A percentile compares a stretch with the other conserved stretches of the same genome.
Conservation (phyloP, 2,888 invertebrate species). For the Eupithecia pulchellata region DNA sequence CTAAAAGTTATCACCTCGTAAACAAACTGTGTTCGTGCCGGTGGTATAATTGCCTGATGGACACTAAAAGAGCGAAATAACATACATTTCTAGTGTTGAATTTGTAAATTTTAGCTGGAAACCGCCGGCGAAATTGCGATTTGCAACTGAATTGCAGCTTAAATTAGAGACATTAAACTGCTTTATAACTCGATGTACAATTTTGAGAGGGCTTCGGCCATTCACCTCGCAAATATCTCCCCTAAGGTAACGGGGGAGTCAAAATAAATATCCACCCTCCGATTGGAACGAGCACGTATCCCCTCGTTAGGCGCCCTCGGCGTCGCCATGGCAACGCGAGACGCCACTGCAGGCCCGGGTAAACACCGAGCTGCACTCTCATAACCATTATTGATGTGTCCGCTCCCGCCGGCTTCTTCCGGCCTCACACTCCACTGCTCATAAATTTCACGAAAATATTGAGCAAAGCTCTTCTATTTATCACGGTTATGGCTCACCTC, state of each 20-base stretch:
- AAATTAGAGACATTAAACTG: conserved; percentile 55
- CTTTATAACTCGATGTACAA: conserved; percentile 47
- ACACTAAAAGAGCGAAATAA: conserved; percentile 38
- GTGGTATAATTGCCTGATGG: conserved; percentile 32
- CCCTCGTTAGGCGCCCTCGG: conserved; percentile 65
- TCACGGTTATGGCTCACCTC: conserved; percentile 66
- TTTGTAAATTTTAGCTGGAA: conserved; percentile 49
- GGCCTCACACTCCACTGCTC: conserved; percentile 58
- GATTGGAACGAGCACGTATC: conserved; percentile 69
- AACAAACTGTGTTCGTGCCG: conserved; percentile 27
- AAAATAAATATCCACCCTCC: conserved; percentile 79
- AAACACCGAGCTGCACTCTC: conserved; percentile 69
- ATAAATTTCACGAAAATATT: conserved; percentile 71
- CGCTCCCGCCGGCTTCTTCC: conserved; percentile 63
- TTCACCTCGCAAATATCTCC: conserved; percentile 81
- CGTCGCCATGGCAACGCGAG: conserved; percentile 69
- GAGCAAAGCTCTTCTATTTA: conserved; percentile 71
- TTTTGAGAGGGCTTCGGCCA: conserved; percentile 62
- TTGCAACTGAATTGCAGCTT: conserved; percentile 58
- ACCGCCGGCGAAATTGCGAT: conserved; percentile 45
- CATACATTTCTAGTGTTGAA: conserved; percentile 43
- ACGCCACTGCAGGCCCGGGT: conserved; percentile 62
- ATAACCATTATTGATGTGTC: conserved; percentile 73
- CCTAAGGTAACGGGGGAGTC: conserved; percentile 75
- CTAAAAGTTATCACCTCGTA: conserved; percentile 31